Conservation (phyloP, 2,888 invertebrate genomes). For the Prosapia bicincta region DNA sequence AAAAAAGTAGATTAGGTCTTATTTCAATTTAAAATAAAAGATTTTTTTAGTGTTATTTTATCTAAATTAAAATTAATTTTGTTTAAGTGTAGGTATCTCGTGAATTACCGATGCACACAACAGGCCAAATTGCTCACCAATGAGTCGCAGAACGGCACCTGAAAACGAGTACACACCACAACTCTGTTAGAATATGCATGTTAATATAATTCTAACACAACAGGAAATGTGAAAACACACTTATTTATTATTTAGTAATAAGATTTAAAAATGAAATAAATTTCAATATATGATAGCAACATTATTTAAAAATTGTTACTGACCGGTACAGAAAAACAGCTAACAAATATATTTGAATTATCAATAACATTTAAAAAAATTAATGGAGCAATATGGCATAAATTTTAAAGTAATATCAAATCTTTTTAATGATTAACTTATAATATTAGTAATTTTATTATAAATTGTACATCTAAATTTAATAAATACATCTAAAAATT, state of each 20-base stretch:
- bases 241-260: background rate
- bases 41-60: background rate
- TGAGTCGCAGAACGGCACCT: constrained; percentile 92
- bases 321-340: too few relatives aligned
- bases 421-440: too few relatives aligned
- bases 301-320: too few relatives aligned
- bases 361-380: too few relatives aligned
- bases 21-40: background rate
- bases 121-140: constrained; percentile 94
- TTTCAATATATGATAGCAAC: too few relatives aligned
- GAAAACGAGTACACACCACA: constrained; percentile 45
- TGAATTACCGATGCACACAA: constrained; percentile 86
- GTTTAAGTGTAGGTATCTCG: constrained; percentile 28
- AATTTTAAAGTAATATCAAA: too few relatives aligned
- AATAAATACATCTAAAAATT: too few relatives aligned
- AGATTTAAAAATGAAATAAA: too few relatives aligned
- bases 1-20: background rate
- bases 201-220: background rate
- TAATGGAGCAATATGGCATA: too few relatives aligned
- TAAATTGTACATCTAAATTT: too few relatives aligned
- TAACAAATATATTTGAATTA: too few relatives aligned
- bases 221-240: background rate
- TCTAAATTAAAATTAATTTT: background rate
- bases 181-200: constrained; percentile 10
- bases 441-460: too few relatives aligned